Evolutionary conservation across 2,888 invertebrate species (phyloP), one percentile per base, ranked within the genome.

Genomic region (Scaptomyza reducta): DNA sequence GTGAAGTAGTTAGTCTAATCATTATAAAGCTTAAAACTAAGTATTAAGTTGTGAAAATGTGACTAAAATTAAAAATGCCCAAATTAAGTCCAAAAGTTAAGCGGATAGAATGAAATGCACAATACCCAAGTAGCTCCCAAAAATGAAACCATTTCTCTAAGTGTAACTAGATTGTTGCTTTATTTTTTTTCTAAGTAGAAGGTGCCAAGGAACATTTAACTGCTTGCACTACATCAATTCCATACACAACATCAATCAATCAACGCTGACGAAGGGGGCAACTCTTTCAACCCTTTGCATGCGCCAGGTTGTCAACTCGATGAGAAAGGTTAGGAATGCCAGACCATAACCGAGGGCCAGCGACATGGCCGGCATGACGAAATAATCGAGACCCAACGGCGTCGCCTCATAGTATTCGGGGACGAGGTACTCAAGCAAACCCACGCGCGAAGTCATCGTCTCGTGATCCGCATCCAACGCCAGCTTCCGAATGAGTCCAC

Each of bases 361-460:
- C n/a, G 87, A 59, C 69, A 87, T 88, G 47, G 87, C 70, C 42
- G 82, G 87, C 89, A 88, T 88, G 44, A 83, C 82, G 72, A 83
- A 83, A 88, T 83, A 83, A 87, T 87, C 85, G 61, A 88, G 65
- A 1, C 54, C 70, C 53, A 83, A 46, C 2, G 87, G 59, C 46
- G 63, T 42, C 1, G 64, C 60, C 68, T 67, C 82, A 40, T 63
- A 55, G 57, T 77, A 63, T 57, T 88, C 86, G 33, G 87, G 68
- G 69, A 61, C n/a, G n/a, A 81, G 75, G 22, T 81, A 81, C 9
- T 66, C 25, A 2, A 78, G 18, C 14, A 62, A 63, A 46, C 89
- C 89, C 67, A 78, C 82, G 69, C 85, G 58, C 6, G 62, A 38
- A 22, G 75, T 60, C 75, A 87, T 67, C 33, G 89, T 70, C 66